phyloP scores from a whole-genome alignment of 2,113 vertebrate genomes.

The Geothlypis trichas region DNA sequence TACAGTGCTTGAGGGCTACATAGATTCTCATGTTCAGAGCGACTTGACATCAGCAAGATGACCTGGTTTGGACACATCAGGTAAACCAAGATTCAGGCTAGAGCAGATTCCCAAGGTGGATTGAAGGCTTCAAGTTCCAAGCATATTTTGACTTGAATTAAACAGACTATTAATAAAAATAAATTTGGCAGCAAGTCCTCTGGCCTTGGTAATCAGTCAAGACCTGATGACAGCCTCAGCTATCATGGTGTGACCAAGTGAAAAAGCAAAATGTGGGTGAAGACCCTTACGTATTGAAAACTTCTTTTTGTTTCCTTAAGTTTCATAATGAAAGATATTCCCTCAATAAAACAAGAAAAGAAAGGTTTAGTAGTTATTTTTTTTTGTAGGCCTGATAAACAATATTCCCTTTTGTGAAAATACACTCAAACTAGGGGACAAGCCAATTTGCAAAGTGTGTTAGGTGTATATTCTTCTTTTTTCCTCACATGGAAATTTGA shows the following conservation, averaged over 20 bases:
- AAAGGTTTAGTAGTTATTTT: not conserved
- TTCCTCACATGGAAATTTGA: not conserved
- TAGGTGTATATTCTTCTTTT: not conserved
- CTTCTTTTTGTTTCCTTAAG: not conserved
- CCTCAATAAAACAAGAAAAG: not conserved
- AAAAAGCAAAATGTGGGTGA: not conserved
- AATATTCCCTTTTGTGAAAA: not conserved
- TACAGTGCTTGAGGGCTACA: not conserved
- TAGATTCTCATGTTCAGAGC: not conserved
- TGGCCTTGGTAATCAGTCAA: not conserved
- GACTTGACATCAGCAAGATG: not conserved
- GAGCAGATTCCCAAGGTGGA: not conserved
- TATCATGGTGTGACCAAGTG: not conserved
- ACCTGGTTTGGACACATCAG: not conserved
- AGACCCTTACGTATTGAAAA: not conserved
- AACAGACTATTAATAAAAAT: not conserved
- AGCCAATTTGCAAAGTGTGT: not conserved
- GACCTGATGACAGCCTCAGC: not conserved
- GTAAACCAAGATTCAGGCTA: not conserved
- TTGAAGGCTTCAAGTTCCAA: not conserved
- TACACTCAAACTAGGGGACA: not conserved
- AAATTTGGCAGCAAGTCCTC: not conserved
- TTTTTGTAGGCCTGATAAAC: not conserved
- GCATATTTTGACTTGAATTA: not conserved
- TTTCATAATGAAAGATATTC: not conserved